Evolutionary conservation across 2,797 vertebrate species (phyloP).

Genomic region (Microchirus variegatus): DNA sequence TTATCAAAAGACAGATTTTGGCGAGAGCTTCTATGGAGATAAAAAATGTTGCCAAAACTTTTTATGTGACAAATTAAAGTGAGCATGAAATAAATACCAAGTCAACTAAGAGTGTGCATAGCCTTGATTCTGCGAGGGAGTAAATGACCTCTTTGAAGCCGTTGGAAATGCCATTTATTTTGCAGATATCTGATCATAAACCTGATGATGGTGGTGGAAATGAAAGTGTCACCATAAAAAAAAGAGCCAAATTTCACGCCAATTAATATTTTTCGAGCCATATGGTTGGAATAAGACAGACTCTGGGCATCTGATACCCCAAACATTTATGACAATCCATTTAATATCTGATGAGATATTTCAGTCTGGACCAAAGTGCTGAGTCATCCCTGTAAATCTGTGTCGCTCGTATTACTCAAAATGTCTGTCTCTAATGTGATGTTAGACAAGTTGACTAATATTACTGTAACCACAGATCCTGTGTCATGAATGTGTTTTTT

Average conservation of each 20-base stretch:
- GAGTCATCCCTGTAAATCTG: no score
- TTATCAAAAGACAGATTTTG: conserved; percentile 4
- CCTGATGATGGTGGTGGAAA: neutral
- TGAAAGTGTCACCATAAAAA: neutral
- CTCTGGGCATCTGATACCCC: no score
- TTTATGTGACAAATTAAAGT: neutral
- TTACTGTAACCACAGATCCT: no score
- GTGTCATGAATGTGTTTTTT: no score
- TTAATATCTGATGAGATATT: no score
- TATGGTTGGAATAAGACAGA: no score
- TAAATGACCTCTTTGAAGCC: neutral
- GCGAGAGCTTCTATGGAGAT: conserved; percentile 4
- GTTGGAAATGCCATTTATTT: neutral
- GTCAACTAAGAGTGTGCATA: neutral
- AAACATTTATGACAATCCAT: no score
- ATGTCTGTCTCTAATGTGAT: no score
- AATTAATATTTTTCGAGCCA: no score
- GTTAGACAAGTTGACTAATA: no score
- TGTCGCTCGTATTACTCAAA: no score
- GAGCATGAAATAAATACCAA: neutral
- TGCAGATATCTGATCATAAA: neutral
- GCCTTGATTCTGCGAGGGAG: neutral
- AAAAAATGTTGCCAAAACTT: neutral
- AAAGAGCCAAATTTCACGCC: neutral
- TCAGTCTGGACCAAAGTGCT: no score